A percentile compares a stretch with the other conserved stretches of the same genome.
These are phyloP conservation scores for Microchrysa polita DNA, from an alignment of 2,888 invertebrate genomes.

Conservation along the genomic window DNA sequence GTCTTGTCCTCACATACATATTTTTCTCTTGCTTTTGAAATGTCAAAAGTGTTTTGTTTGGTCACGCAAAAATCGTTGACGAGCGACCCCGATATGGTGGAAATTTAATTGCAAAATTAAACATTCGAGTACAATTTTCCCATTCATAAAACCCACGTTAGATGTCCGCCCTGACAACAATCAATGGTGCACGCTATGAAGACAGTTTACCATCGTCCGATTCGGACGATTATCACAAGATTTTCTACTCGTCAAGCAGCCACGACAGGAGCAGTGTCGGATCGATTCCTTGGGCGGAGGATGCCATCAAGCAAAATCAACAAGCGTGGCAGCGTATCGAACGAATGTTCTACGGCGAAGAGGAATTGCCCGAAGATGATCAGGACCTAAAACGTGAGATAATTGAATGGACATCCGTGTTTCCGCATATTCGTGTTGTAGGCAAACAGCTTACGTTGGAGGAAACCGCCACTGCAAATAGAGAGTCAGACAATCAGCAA, in stretches of 20 bases:
- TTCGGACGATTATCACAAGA: constrained; percentile 58
- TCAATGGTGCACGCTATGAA: background rate
- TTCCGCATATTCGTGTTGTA: constrained; percentile 54
- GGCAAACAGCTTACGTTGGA: constrained; percentile 31
- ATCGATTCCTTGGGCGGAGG: constrained; percentile 65
- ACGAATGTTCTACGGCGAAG: constrained; percentile 59
- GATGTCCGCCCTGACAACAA: constrained; percentile 28
- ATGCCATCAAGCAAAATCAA: constrained; percentile 63
- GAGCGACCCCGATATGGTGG: constrained; percentile 15
- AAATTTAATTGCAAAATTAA: background rate
- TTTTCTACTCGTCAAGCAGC: constrained; percentile 61
- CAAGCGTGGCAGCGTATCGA: constrained; percentile 63
- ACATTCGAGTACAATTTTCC: background rate
- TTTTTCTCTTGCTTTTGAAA: constrained; percentile 23
- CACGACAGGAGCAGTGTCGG: constrained; percentile 61
- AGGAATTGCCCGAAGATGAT: constrained; percentile 55
- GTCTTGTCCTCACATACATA: no score
- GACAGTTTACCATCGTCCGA: constrained; percentile 49
- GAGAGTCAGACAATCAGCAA: constrained; percentile 27
- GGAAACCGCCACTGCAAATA: background rate
- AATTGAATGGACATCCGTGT: constrained; percentile 61
- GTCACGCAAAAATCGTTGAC: background rate
- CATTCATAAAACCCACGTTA: constrained; percentile 25
- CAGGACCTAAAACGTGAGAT: constrained; percentile 60
- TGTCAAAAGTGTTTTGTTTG: constrained; percentile 47